A percentile compares a stretch with the other conserved stretches of the same genome.
These are phyloP conservation scores for Crocidura indochinensis DNA, from an alignment of 2,797 vertebrate species.

Conservation along the genomic window DNA sequence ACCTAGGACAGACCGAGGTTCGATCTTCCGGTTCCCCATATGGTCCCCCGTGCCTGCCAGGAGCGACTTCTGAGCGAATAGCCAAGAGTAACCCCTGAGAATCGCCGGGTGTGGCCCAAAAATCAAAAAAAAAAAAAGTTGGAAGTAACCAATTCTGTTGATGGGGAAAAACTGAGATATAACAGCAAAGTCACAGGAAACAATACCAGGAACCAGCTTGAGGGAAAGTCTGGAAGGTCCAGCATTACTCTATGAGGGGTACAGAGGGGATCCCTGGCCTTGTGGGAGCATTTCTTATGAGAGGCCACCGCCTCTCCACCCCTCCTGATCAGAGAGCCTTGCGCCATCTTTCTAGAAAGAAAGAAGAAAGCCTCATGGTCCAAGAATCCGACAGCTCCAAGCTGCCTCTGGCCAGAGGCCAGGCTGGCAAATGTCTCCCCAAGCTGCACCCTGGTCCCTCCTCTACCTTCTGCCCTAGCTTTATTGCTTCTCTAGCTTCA, in stretches of 20 bases:
- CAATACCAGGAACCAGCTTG: background rate
- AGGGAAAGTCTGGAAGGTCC: background rate
- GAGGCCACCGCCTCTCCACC: background rate
- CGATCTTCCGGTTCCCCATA: too few species aligned
- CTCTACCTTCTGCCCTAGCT: background rate
- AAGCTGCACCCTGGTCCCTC: background rate
- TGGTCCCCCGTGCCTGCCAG: too few species aligned
- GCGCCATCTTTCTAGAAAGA: slow-evolving; percentile 1
- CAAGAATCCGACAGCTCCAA: too few species aligned
- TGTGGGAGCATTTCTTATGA: background rate
- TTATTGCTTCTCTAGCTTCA: background rate
- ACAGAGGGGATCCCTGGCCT: background rate
- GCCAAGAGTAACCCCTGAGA: too few species aligned
- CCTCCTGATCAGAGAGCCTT: background rate
- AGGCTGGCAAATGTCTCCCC: too few species aligned
- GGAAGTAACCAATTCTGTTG: slow-evolving; percentile 16
- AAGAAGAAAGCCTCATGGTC: background rate
- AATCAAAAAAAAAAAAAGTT: background rate
- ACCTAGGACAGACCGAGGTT: too few species aligned
- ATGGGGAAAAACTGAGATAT: slow-evolving; percentile 17
- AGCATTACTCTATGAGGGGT: too few species aligned
- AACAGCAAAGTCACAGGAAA: background rate
- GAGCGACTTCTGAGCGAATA: too few species aligned
- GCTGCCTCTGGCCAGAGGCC: background rate
- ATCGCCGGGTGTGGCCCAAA: too few species aligned